Evolutionary conservation across 2,888 invertebrate species (phyloP).

Genomic region (Osedax frankpressi): DNA sequence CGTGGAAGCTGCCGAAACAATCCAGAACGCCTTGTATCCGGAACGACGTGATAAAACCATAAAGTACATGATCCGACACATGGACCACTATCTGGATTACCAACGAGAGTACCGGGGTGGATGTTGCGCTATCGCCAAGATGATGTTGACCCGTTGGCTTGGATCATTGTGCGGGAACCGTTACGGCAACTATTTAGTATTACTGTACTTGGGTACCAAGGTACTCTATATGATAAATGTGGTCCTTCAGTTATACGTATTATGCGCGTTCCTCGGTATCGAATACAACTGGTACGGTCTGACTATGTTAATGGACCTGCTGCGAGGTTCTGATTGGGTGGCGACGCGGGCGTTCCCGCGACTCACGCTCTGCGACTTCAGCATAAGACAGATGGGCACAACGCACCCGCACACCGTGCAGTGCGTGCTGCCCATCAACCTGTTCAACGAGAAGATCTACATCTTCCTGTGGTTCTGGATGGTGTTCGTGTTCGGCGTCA

Average conservation of each 20-base stretch:
- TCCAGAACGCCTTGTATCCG: conserved; percentile 18
- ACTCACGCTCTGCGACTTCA: conserved; percentile 46
- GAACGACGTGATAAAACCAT: conserved; percentile 22
- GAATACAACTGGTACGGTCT: conserved; percentile 45
- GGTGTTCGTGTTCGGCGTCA: conserved; percentile 46
- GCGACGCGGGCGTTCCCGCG: conserved; percentile 44
- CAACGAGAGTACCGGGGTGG: conserved; percentile 38
- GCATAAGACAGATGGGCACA: conserved; percentile 44
- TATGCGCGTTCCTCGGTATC: conserved; percentile 48
- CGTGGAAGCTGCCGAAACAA: conserved; percentile 23
- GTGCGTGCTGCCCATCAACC: conserved; percentile 41
- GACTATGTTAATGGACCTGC: conserved; percentile 47
- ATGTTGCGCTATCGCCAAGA: conserved; percentile 36
- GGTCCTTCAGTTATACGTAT: conserved; percentile 47
- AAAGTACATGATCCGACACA: conserved; percentile 23
- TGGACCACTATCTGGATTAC: conserved; percentile 31
- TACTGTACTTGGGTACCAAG: conserved; percentile 46
- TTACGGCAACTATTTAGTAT: conserved; percentile 48
- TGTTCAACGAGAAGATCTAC: conserved; percentile 42
- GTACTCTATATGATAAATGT: conserved; percentile 45
- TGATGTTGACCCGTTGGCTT: conserved; percentile 38
- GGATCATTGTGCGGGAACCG: conserved; percentile 44
- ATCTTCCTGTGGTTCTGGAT: conserved; percentile 51
- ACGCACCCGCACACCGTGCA: conserved; percentile 47
- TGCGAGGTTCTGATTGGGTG: conserved; percentile 41